Conservation (phyloP, 2,113 vertebrate genomes). For the Campylomormyrus numenius region DNA sequence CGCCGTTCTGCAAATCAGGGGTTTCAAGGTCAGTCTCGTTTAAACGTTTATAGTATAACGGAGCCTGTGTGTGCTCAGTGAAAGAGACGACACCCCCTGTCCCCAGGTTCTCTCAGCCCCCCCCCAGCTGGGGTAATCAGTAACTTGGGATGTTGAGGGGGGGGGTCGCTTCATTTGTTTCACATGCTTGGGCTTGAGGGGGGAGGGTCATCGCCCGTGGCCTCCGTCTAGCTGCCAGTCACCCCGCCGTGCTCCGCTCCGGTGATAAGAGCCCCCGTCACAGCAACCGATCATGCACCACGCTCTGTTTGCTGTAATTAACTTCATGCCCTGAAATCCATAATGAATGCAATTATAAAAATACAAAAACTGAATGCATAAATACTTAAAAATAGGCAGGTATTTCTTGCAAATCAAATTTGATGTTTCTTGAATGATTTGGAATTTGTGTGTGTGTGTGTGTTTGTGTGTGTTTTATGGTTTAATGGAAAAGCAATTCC, state of each 20-base stretch:
- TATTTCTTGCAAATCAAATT: background rate
- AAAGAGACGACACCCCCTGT: background rate
- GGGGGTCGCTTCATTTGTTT: background rate
- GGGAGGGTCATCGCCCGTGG: background rate
- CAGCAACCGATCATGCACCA: background rate
- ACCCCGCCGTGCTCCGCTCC: background rate
- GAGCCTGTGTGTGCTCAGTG: background rate
- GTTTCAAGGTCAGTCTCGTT: background rate
- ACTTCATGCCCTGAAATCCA: background rate
- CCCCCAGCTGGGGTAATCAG: background rate
- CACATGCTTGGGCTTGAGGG: background rate
- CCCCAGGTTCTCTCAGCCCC: background rate
- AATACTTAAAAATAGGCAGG: background rate
- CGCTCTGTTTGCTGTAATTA: background rate
- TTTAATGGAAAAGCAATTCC: background rate
- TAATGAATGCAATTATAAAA: conserved; percentile 10
- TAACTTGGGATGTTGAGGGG: background rate
- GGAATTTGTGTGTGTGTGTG: background rate
- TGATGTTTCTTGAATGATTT: background rate
- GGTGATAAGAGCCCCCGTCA: background rate
- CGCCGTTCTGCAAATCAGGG: background rate
- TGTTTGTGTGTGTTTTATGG: background rate
- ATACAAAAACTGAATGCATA: background rate
- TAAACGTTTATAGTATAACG: background rate
- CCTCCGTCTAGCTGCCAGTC: background rate